Evolutionary conservation across 2,113 vertebrate genomes (phyloP).

Genomic region (Malurus cyaneus): DNA sequence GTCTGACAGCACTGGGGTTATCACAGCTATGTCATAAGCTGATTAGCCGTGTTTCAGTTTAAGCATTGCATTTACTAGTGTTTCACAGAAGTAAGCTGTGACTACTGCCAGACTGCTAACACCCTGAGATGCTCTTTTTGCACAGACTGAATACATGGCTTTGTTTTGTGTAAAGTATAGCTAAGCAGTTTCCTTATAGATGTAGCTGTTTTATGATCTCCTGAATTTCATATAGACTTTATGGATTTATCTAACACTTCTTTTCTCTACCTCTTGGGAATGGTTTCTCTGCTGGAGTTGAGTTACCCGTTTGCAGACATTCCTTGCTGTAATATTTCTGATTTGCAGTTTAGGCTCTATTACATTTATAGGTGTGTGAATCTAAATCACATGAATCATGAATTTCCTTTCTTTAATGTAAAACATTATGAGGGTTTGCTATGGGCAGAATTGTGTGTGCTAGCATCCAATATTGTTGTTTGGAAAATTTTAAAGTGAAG

Average conservation of each 20-base stretch:
- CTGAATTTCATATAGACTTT: neutral
- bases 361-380: neutral
- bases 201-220: neutral
- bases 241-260: neutral
- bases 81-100: neutral
- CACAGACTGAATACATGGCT: neutral
- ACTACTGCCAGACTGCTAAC: neutral
- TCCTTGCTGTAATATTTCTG: neutral
- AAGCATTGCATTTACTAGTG: neutral
- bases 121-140: neutral
- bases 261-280: neutral
- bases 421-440: neutral
- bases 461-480: constrained; percentile 34
- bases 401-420: constrained; percentile 3
- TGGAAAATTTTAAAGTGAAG: neutral
- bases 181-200: neutral
- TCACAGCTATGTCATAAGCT: neutral
- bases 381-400: neutral
- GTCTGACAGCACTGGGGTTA: neutral
- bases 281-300: neutral
- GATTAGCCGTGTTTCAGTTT: neutral
- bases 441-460: neutral
- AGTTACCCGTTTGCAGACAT: neutral
- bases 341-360: neutral
- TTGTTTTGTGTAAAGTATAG: neutral